Evolutionary conservation across 2,888 invertebrate species (phyloP).

Genomic region (Brenthis hecate): DNA sequence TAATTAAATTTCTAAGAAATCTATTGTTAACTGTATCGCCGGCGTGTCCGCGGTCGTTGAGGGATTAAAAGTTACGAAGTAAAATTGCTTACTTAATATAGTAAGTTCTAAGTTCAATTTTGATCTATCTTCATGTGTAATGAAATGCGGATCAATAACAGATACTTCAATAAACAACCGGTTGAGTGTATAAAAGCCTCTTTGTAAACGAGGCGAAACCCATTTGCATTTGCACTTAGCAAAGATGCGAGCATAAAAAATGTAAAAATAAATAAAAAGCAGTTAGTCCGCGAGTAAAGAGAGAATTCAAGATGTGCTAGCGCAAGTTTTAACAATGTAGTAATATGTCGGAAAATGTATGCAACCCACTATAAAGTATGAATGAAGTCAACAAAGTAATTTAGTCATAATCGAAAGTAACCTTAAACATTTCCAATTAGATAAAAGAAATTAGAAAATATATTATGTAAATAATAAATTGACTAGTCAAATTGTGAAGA

Average conservation of each 20-base stretch:
- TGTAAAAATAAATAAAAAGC: slow-evolving; percentile 60
- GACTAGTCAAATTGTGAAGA: slow-evolving; percentile 65
- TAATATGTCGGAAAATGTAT: slow-evolving; percentile 1
- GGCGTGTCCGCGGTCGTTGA: too few species aligned
- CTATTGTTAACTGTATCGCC: too few species aligned
- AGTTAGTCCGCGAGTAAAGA: slow-evolving; percentile 54
- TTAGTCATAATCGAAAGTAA: too few species aligned
- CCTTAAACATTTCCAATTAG: background rate
- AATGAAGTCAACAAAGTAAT: background rate
- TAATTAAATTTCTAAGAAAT: too few species aligned
- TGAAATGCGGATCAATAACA: slow-evolving; percentile 55
- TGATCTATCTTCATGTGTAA: slow-evolving; percentile 38
- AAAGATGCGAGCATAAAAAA: slow-evolving; percentile 60
- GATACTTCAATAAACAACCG: slow-evolving; percentile 59
- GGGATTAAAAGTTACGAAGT: too few species aligned
- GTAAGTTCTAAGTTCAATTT: slow-evolving; percentile 7
- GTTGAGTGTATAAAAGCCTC: slow-evolving; percentile 67
- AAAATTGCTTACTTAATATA: too few species aligned
- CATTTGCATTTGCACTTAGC: slow-evolving; percentile 75
- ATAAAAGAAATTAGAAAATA: background rate
- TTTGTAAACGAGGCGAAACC: slow-evolving; percentile 71
- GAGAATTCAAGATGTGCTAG: slow-evolving; percentile 46
- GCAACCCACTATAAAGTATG: background rate
- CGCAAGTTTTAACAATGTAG: slow-evolving; percentile 36
- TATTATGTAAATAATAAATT: slow-evolving; percentile 26